Evolutionary conservation across 2,113 vertebrate genomes (phyloP).

Genomic region (Axis porcinus): DNA sequence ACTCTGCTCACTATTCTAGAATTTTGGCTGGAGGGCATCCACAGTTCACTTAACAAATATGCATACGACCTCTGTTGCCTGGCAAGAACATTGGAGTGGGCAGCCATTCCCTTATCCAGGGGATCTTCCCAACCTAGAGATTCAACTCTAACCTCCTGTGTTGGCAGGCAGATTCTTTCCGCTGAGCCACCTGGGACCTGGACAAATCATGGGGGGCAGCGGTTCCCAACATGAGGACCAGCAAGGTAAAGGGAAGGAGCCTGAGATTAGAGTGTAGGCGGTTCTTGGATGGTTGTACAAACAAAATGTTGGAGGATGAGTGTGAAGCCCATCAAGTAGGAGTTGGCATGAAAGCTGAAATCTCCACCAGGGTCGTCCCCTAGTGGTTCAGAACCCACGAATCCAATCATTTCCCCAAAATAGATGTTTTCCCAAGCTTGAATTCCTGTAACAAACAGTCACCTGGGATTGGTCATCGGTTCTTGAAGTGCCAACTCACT

Average conservation of each 20-base stretch:
- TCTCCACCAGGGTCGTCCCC: rapidly evolving
- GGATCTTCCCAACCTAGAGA: not conserved
- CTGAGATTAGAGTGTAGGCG: no score
- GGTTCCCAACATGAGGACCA: no score
- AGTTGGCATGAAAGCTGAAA: no score
- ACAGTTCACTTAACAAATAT: not conserved
- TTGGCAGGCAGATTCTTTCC: not conserved
- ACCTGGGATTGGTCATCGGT: rapidly evolving
- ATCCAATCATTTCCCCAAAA: not conserved
- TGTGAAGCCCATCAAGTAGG: no score
- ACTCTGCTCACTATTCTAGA: no score
- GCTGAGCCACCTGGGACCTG: not conserved
- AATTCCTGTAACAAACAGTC: not conserved
- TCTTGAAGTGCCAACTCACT: not conserved
- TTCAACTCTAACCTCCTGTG: not conserved
- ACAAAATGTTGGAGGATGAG: not conserved
- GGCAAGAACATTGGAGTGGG: not conserved
- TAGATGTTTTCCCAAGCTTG: not conserved
- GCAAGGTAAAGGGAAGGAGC: not conserved
- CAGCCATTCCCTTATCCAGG: not conserved
- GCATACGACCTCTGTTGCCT: rapidly evolving
- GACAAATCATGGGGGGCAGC: not conserved
- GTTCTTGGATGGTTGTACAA: not conserved
- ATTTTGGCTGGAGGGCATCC: not conserved
- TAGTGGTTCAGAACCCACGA: not conserved